Conservation (phyloP, 2,113 vertebrate species). For the Rhegmatorhina hoffmannsi region DNA sequence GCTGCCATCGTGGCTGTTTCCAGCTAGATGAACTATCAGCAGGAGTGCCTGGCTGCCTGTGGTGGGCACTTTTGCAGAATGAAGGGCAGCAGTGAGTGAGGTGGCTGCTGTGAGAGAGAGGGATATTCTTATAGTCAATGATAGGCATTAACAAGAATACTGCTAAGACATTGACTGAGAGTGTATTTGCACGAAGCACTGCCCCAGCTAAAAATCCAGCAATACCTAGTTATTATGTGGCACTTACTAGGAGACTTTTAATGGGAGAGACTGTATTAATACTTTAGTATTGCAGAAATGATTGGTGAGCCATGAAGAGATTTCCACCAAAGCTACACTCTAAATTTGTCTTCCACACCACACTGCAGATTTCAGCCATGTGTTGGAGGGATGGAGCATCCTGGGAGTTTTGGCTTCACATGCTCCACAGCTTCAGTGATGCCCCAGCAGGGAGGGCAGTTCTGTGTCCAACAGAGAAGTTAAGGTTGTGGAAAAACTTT, state of each 20-base stretch:
- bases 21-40: background rate
- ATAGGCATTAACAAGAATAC: background rate
- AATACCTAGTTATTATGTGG: accelerated
- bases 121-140: accelerated
- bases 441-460: background rate
- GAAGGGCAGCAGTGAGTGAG: background rate
- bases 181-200: background rate
- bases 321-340: accelerated
- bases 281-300: background rate
- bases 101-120: accelerated
- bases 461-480: background rate
- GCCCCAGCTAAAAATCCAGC: background rate
- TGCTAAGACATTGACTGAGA: background rate
- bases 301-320: accelerated
- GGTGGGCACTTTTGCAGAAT: accelerated
- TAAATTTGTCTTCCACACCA: background rate
- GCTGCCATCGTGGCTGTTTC: accelerated
- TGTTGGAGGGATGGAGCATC: background rate
- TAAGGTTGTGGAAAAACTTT: background rate
- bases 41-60: accelerated
- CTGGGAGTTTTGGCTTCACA: background rate
- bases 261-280: background rate
- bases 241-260: background rate
- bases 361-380: background rate
- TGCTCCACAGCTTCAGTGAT: background rate